These are phyloP conservation scores for Cercopithecus mona DNA, from an alignment of 2,113 vertebrate genomes.

Conservation along the genomic window DNA sequence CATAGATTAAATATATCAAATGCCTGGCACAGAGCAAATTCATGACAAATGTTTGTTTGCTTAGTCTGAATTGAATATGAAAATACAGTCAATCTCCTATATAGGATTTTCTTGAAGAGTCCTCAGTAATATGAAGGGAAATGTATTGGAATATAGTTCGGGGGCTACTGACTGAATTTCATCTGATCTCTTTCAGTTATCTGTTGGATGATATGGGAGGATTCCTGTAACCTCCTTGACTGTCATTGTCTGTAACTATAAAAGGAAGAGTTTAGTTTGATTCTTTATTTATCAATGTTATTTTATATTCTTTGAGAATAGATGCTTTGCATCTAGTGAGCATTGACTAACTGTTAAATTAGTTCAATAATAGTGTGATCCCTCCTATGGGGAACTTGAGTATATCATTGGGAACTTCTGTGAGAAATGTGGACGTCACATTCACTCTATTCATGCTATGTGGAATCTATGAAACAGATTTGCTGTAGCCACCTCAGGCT, in stretches of 20 bases:
- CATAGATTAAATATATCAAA: neutral
- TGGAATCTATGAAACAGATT: neutral
- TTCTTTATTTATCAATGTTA: neutral
- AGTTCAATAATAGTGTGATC: neutral
- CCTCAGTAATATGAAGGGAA: neutral
- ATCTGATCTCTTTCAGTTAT: neutral
- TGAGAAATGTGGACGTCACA: neutral
- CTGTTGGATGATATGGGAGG: neutral
- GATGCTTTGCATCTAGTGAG: neutral
- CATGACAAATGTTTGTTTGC: neutral
- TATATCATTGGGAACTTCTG: neutral
- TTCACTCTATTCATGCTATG: neutral
- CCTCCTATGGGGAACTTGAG: neutral
- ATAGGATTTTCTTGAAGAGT: neutral
- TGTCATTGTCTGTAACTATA: neutral
- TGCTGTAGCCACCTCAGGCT: neutral
- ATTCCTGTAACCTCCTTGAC: neutral
- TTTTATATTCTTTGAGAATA: constrained; percentile 2
- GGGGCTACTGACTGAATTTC: neutral
- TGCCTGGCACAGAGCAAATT: neutral
- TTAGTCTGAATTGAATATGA: constrained; percentile 13
- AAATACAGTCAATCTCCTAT: neutral
- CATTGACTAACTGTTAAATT: neutral
- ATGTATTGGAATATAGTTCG: neutral
- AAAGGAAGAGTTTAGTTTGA: neutral